These are phyloP conservation scores for Euwallacea fornicatus DNA, from an alignment of 1,140 invertebrate species.

Conservation along the genomic window DNA sequence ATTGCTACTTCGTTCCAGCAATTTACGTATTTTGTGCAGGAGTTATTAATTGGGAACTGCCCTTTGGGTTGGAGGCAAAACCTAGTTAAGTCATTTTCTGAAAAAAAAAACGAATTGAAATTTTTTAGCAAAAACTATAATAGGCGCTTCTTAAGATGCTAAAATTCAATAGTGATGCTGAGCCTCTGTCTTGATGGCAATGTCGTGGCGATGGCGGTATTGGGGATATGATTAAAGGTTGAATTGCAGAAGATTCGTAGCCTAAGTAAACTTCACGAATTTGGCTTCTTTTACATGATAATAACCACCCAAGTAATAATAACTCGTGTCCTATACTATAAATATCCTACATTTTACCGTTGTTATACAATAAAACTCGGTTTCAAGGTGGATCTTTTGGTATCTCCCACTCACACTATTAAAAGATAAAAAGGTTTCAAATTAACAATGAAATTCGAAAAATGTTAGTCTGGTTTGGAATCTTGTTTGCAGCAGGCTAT, in stretches of 20 bases:
- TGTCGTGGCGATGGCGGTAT: not conserved
- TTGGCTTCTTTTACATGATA: too few relatives aligned
- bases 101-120: slow-evolving; percentile 18
- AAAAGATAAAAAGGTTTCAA: not conserved
- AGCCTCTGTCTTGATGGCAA: not conserved
- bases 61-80: slow-evolving; percentile 53
- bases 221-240: not conserved
- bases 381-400: too few relatives aligned
- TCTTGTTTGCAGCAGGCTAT: not conserved
- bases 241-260: not conserved
- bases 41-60: slow-evolving; percentile 61
- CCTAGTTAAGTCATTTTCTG: slow-evolving; percentile 33
- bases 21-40: slow-evolving; percentile 67
- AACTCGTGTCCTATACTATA: too few relatives aligned
- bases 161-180: not conserved
- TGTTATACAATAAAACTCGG: too few relatives aligned
- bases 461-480: not conserved
- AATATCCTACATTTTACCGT: too few relatives aligned
- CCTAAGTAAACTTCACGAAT: too few relatives aligned
- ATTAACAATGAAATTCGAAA: not conserved
- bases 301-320: too few relatives aligned
- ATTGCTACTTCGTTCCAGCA: slow-evolving; percentile 70
- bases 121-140: not conserved
- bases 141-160: not conserved
- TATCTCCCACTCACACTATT: too few relatives aligned